Evolutionary conservation across 2,888 invertebrate genomes (phyloP).

Genomic region (Melanotus villosus): DNA sequence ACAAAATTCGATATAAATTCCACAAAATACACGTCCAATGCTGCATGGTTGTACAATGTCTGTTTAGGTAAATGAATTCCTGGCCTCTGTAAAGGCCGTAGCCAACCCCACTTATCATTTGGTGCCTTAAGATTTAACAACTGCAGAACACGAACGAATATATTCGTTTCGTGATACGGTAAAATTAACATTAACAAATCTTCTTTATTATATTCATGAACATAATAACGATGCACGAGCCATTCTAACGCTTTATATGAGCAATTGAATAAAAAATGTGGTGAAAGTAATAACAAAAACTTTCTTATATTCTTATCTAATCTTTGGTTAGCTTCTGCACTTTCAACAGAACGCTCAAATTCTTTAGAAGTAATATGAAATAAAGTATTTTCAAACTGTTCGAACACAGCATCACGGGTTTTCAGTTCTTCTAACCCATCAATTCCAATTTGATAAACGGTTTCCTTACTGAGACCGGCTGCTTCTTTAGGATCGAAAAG

Average conservation of each 20-base stretch:
- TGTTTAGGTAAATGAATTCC: constrained; percentile 82
- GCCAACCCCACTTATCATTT: constrained; percentile 83
- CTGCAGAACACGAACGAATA: constrained; percentile 88
- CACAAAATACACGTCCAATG: constrained; percentile 75
- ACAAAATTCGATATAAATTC: constrained; percentile 76
- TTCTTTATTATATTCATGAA: constrained; percentile 90
- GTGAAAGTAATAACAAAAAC: constrained; percentile 87
- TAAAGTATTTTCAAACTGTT: constrained; percentile 80
- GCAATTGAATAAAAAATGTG: constrained; percentile 88
- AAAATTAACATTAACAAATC: constrained; percentile 85
- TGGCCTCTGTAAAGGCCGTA: constrained; percentile 80
- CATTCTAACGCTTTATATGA: constrained; percentile 96
- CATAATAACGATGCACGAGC: constrained; percentile 90
- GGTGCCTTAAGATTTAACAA: constrained; percentile 76
- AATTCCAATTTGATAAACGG: constrained; percentile 88
- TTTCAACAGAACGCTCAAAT: constrained; percentile 86
- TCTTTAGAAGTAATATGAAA: constrained; percentile 84
- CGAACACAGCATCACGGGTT: constrained; percentile 80
- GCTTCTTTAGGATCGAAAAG: constrained; percentile 94
- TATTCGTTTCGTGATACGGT: constrained; percentile 94
- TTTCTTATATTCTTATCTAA: constrained; percentile 82
- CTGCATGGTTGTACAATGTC: constrained; percentile 81
- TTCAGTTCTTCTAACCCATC: constrained; percentile 89
- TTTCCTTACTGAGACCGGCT: constrained; percentile 86
- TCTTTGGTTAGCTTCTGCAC: constrained; percentile 80